phyloP scores from a whole-genome alignment of 2,113 vertebrate species.

The Podarcis muralis region DNA sequence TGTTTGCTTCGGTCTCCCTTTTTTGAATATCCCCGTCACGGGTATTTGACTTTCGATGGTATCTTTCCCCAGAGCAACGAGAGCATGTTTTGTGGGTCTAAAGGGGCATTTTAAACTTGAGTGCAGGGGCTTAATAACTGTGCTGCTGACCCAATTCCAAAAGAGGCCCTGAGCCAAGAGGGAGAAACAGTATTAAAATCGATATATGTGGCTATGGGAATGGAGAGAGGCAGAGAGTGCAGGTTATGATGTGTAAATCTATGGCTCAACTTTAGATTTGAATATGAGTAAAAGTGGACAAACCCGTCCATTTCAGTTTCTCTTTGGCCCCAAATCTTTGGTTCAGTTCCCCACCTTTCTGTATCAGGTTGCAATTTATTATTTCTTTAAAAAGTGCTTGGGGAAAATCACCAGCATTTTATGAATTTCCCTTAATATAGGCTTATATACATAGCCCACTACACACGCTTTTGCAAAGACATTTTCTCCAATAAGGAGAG shows the following conservation, averaged over 20 bases:
- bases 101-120: conserved; percentile 62
- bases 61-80: conserved; percentile 70
- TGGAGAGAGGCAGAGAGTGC: neutral
- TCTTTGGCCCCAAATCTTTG: too few relatives aligned
- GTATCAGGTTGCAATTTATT: too few relatives aligned
- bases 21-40: conserved; percentile 52
- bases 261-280: conserved; percentile 31
- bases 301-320: too few relatives aligned
- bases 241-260: neutral
- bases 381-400: too few relatives aligned
- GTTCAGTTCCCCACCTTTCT: too few relatives aligned
- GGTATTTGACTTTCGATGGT: conserved; percentile 68
- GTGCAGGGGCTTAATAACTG: conserved; percentile 63
- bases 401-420: too few relatives aligned
- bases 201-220: neutral
- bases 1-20: conserved; percentile 13
- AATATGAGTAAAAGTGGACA: neutral
- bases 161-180: conserved; percentile 29
- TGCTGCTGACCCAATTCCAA: conserved; percentile 60
- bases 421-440: too few relatives aligned
- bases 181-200: conserved; percentile 2
- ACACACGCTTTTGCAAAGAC: too few relatives aligned
- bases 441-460: too few relatives aligned
- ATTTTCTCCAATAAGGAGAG: too few relatives aligned
- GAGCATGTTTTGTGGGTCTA: conserved; percentile 60